Percentiles rank a stretch among this genome's conserved stretches.
Evolutionary conservation across 2,113 vertebrate genomes (phyloP).

Genomic region (Paramisgurnus dabryanus): DNA sequence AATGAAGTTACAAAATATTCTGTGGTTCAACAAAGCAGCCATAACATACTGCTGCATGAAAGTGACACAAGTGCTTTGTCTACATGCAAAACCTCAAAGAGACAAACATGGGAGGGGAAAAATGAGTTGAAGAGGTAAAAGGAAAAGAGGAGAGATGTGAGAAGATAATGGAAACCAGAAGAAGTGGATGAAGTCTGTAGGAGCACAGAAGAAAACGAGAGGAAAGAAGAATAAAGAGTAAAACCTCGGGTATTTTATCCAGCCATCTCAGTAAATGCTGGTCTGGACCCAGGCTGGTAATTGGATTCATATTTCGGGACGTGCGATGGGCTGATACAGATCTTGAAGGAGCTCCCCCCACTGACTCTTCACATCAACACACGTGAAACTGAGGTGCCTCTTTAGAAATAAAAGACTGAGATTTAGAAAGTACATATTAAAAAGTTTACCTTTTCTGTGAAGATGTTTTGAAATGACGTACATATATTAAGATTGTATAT

Average conservation of each 20-base stretch:
- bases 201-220: conserved; percentile 26
- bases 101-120: conserved; percentile 1
- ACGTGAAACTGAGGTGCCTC: conserved; percentile 2
- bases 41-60: conserved; percentile 22
- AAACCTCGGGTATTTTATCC: conserved; percentile 44
- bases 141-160: conserved; percentile 15
- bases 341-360: conserved; percentile 48
- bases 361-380: conserved; percentile 39
- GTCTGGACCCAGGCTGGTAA: conserved; percentile 40
- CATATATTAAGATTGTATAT: too few relatives aligned
- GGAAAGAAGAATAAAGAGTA: neutral
- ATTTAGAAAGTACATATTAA: neutral
- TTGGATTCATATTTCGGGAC: conserved; percentile 56
- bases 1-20: conserved; percentile 46
- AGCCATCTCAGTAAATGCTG: conserved; percentile 47
- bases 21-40: conserved; percentile 34
- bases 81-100: conserved; percentile 38
- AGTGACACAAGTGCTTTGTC: conserved; percentile 23
- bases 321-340: conserved; percentile 43
- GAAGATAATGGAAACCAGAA: conserved; percentile 20
- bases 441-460: neutral
- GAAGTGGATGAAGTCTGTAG: neutral
- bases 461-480: too few relatives aligned
- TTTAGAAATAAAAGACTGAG: conserved; percentile 9
- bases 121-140: conserved; percentile 24